Evolutionary conservation across 2,113 vertebrate species (phyloP), one percentile per base, ranked within the genome.

Genomic region (Ctenomys sociabilis): DNA sequence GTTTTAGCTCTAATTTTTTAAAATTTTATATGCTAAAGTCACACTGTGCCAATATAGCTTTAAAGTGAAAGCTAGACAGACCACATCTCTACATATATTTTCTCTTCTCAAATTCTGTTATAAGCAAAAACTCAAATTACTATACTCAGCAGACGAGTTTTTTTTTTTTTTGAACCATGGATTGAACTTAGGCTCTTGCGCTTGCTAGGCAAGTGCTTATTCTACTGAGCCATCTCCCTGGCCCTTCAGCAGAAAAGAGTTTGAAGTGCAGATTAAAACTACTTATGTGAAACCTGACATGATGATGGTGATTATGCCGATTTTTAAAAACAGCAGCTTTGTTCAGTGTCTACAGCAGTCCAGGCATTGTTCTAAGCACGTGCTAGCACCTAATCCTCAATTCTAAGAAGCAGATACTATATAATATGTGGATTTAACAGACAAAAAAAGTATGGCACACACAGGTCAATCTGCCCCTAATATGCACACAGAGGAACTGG

Each of bases 81-180:
- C n/a, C 30, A n/a, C 4, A 14, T 54, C 96, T 28, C 68, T 78
- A 30, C 83, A 19, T 28, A 30, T 24, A 75, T 63, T 85, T 85
- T 64, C 40, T 85, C 52, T 70, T 30, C 57, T 87, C 75, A 86
- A 28, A 28, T 81, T 93, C 64, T 90, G 52, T 94, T 66, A 77
- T 73, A 96, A 95, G 91, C 4, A 73, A 88, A 94, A 93, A 35
- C 49, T 52, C 28, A 83, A 90, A 57, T 88, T n/a, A 73, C 30
- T 59, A 78, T 22, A 49, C 40, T 82, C 80, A 57, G 63, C 22
- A 52, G 68, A 84, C n/a, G n/a, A n/a, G n/a, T n/a, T n/a, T n/a
- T n/a, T n/a, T n/a, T n/a, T n/a, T n/a, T n/a, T n/a, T n/a, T n/a
- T n/a, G n/a, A n/a, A n/a, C n/a, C n/a, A n/a, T n/a, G n/a, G n/a